Base-by-base conservation (phyloP, 2,113 vertebrate species). In the Amazona guildingii region DNA sequence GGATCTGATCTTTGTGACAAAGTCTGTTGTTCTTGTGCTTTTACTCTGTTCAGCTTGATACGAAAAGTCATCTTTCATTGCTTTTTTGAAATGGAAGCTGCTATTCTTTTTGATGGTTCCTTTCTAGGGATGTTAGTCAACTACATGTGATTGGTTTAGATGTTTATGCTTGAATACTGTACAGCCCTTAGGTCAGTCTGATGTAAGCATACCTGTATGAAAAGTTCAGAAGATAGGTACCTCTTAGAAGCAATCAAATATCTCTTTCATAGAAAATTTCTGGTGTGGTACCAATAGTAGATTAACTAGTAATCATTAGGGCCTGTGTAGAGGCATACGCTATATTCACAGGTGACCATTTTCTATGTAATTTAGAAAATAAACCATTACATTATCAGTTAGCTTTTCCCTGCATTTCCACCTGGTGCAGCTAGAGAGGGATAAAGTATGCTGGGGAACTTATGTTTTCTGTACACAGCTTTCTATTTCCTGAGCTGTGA, bases 81-180 rank as follows among this genome's bases (percentile, higher is more conserved):
- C 46, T 68, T 61, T 61, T 92, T 86, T 76, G 57, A 90, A 92
- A 64, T 62, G 72, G 66, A 83, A 49, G 43, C 49, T 80, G 2
- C 73, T 94, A 91, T 69, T 89, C 49, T 67, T 86, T 92, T 92
- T 72, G 73, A 95, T 83, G 28, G 57, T 61, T 93, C 52, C 37
- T 93, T 90, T 96, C 91, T 64, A 94, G 35, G 35, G n/a, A 86
- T n/a, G 14, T 96, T 92, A 90, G 70, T 91, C 70, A 95, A 44
- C 25, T 75, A 7, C 19, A 19, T 75, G 18, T 68, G 41, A 92
- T 61, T 86, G 57, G 27, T 72, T 91, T 80, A 87, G 83, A 85
- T 70, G 27, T 85, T 90, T 88, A 17, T 84, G n/a, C 66, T 83
- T 83, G 88, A 63, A 51, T 66, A 18, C 24, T 69, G 15, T 72